Base-by-base conservation (phyloP, 53 echinoderm and acorn worm genomes). In the Paracentrotus lividus region DNA sequence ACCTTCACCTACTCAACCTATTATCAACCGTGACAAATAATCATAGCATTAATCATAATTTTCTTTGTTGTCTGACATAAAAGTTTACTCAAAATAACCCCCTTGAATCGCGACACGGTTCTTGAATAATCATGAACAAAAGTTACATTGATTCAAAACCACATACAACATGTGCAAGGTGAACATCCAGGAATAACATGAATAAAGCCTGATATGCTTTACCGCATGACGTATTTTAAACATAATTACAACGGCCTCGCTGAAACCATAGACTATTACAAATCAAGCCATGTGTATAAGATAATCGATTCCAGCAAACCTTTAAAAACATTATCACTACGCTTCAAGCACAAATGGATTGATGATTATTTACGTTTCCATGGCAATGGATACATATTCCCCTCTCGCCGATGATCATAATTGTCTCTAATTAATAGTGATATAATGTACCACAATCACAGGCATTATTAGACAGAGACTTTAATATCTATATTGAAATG, bases 61-160 rank as follows among this genome's bases (percentile, higher is more conserved):
- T 13, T 47, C 81, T 81, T 81, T 81, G 47, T 47, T n/a, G n/a
- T 24, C 47, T 26, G 24, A 12, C 47, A 47, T 10, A 45, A 10
- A 47, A 4, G 47, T 81, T 81, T 81, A 27, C 13, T 8, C 8
- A 81, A 72, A 72, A 15, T 14, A 40, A 38, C 36, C 72, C 32
- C 72, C 72, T 40, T 57, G 21, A 72, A 72, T 72, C 20, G 72
- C 20, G 72, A 72, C 15, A 72, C 72, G 72, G 36, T 72, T 72
- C 40, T 72, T 40, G 72, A 40, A 21, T 40, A 72, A 18, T 72
- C 40, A 38, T 40, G 72, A 40, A 21, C 72, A 72, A 18, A 14
- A 72, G 21, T 18, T 40, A 38, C 15, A 72, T 38, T 72, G 72
- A 72, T 72, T 40, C 18, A 16, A n/a, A 72, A 18, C 72, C 18